phyloP scores from a whole-genome alignment of 2,113 vertebrate species.

The Terrapene triunguis region DNA sequence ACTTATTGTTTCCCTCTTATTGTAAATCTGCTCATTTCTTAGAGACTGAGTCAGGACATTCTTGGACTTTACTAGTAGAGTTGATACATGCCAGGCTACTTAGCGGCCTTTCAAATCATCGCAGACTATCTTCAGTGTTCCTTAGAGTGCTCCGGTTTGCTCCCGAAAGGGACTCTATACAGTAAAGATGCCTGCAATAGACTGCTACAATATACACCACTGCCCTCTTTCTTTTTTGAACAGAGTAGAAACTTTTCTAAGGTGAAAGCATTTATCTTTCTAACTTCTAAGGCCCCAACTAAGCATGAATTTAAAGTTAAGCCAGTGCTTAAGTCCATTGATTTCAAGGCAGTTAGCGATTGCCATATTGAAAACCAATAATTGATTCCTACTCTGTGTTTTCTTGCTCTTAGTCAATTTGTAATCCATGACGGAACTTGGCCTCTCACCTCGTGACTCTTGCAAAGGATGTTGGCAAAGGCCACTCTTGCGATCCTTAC shows the following conservation, averaged over 20 bases:
- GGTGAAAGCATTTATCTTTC: background rate
- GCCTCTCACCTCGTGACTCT: slow-evolving; percentile 40
- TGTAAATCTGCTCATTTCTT: background rate
- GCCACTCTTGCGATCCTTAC: background rate
- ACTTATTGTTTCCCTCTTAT: background rate
- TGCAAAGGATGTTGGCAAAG: slow-evolving; percentile 25
- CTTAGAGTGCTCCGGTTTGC: background rate
- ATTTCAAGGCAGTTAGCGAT: slow-evolving; percentile 38
- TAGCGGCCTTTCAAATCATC: background rate
- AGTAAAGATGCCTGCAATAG: background rate
- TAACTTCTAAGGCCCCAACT: background rate
- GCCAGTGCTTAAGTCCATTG: background rate
- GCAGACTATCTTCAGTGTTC: rapidly evolving
- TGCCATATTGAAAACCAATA: rapidly evolving
- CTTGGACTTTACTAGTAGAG: background rate
- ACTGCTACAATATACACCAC: rapidly evolving
- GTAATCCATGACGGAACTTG: slow-evolving; percentile 63
- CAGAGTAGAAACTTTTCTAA: background rate
- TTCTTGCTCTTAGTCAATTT: slow-evolving; percentile 1
- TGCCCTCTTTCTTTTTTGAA: background rate
- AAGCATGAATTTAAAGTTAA: background rate
- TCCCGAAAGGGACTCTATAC: rapidly evolving
- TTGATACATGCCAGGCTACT: background rate
- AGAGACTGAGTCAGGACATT: background rate
- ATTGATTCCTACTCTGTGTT: background rate